Evolutionary conservation across 2,113 vertebrate species (phyloP).

Genomic region (Phrynosoma blainvillii): DNA sequence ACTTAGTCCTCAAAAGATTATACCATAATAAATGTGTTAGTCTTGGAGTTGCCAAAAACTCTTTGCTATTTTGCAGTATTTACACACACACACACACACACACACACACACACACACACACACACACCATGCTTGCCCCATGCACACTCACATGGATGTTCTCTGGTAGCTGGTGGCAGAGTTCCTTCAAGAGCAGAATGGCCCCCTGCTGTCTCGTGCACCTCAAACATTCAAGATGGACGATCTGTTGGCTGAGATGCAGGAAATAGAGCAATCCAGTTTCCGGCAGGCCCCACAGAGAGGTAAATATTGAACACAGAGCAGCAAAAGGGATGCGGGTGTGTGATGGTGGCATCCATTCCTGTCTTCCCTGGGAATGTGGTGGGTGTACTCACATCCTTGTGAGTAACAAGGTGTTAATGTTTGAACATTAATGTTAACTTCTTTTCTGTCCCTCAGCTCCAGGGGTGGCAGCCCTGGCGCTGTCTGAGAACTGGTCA

Average conservation of each 20-base stretch:
- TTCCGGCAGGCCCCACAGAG: slow-evolving; percentile 94
- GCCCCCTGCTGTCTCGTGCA: slow-evolving; percentile 82
- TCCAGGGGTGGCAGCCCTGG: slow-evolving; percentile 94
- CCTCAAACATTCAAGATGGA: slow-evolving; percentile 98
- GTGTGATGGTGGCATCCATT: not conserved
- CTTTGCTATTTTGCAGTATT: not conserved
- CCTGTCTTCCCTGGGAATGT: not conserved
- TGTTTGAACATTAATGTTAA: not conserved
- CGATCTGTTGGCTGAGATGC: slow-evolving; percentile 97
- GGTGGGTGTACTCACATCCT: not conserved
- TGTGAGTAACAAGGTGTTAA: not conserved
- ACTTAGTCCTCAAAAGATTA: too few species aligned
- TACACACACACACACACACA: not conserved
- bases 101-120: too few species aligned
- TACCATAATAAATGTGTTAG: too few species aligned
- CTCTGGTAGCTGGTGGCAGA: slow-evolving; percentile 89
- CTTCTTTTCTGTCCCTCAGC: slow-evolving; percentile 73
- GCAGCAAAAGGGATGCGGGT: not conserved
- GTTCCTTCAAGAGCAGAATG: slow-evolving; percentile 88
- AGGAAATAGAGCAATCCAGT: slow-evolving; percentile 96
- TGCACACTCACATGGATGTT: not conserved
- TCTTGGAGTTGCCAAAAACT: too few species aligned
- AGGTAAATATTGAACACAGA: slow-evolving; percentile 75
- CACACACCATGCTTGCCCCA: too few species aligned
- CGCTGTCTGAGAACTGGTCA: slow-evolving; percentile 94